Conservation (phyloP, 37 sponge, comb jelly and placozoan species). For the Agelas oroides region DNA sequence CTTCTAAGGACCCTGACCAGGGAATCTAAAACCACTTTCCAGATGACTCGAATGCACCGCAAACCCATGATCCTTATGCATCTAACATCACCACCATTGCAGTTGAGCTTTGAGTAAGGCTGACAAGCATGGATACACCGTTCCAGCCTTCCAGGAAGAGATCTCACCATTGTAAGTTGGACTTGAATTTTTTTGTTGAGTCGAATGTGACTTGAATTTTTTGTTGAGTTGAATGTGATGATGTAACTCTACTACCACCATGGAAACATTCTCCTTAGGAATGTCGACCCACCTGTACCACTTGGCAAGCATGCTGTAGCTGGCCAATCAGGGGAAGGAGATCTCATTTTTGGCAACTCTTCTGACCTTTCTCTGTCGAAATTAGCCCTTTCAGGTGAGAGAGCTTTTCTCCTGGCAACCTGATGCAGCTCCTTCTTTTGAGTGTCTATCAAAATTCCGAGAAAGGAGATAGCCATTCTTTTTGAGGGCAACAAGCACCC, state of each 20-base stretch:
- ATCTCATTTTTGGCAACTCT: background rate
- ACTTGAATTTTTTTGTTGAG: no score
- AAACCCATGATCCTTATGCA: constrained; percentile 56
- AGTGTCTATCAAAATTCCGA: constrained; percentile 6
- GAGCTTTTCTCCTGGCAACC: background rate
- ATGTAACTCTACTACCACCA: background rate
- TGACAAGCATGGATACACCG: constrained; percentile 16
- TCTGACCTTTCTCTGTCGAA: no score
- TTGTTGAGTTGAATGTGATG: constrained; percentile 30
- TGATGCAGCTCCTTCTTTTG: background rate
- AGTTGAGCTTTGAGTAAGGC: background rate
- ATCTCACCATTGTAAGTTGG: constrained; percentile 47
- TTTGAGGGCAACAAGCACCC: background rate
- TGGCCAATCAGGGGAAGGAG: constrained; percentile 6
- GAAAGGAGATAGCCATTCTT: background rate
- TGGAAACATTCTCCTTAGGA: background rate
- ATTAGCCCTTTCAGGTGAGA: background rate
- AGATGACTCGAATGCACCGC: constrained; percentile 32
- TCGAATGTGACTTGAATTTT: no score
- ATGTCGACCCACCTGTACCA: background rate
- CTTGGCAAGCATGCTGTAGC: constrained; percentile 1
- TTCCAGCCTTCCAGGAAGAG: constrained; percentile 44
- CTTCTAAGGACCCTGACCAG: constrained; percentile 19
- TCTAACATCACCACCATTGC: constrained; percentile 28
- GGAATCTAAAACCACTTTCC: constrained; percentile 22